phyloP scores from a whole-genome alignment of 1,140 invertebrate genomes.

The Mizuhopecten yessoensis region DNA sequence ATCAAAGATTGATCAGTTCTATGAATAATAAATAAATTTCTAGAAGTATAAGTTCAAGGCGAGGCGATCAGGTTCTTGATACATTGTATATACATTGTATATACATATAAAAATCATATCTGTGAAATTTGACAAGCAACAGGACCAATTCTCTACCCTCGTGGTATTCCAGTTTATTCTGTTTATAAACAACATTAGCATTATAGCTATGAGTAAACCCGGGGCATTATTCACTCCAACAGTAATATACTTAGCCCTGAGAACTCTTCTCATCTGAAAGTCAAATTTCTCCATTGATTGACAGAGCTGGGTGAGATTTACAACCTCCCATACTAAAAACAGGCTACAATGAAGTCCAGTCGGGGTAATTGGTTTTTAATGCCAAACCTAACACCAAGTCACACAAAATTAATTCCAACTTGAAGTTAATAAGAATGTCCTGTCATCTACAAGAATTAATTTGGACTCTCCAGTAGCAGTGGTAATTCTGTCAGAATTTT shows the following conservation, averaged over 20 bases:
- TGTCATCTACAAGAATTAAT: conserved; percentile 28
- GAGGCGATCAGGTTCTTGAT: neutral
- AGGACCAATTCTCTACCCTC: neutral
- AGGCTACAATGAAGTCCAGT: neutral
- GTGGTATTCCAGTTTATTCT: neutral
- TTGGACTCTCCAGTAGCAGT: neutral
- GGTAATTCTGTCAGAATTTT: neutral
- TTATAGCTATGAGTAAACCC: neutral
- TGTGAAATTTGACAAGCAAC: conserved; percentile 16
- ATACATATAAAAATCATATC: too few relatives aligned
- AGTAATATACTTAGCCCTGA: neutral
- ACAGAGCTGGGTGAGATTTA: neutral
- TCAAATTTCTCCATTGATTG: conserved; percentile 39
- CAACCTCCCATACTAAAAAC: conserved; percentile 33
- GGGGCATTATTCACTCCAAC: neutral
- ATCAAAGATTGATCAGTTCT: neutral
- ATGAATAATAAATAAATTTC: neutral
- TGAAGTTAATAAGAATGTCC: conserved; percentile 6
- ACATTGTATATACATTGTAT: neutral
- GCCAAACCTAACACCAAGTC: conserved; percentile 31
- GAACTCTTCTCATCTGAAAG: conserved; percentile 33
- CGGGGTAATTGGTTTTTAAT: conserved; percentile 7
- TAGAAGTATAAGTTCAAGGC: neutral
- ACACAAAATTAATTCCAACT: conserved; percentile 17
- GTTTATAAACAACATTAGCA: neutral